Base-by-base conservation (phyloP, 2,113 vertebrate species). In the Trinectes maculatus region DNA sequence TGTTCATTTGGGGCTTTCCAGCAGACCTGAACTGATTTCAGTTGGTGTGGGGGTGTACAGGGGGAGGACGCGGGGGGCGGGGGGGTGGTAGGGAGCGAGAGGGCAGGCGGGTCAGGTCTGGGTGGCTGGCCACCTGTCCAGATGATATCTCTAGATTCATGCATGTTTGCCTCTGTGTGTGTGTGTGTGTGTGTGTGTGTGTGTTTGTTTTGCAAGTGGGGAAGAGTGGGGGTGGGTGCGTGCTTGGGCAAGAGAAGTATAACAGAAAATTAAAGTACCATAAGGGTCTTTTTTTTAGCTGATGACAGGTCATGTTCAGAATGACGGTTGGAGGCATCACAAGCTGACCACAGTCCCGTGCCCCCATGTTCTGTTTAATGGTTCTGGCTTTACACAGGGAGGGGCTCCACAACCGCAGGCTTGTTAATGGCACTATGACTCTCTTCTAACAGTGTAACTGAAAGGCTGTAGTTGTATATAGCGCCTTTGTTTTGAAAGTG, bases 81-180 rank as follows among this genome's bases (percentile, higher is more conserved):
- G 54, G 71, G 54, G 67, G n/a, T n/a, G n/a, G n/a, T n/a, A 76
- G 80, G 31, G 43, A 82, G 78, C 43, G 24, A 85, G 79, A 80
- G 83, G 87, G 80, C 84, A 87, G 56, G 67, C 69, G 83, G 87
- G 88, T 87, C 85, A 88, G 80, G 85, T 90, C 89, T 90, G 91
- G 83, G 85, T 89, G 88, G 87, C 89, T 83, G 89, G 89, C 92
- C 91, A 93, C 91, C 91, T 93, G 92, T 91, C 92, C 89, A 85
- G 85, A 89, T 88, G 89, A 90, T 91, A 85, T 91, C 82, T 86
- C 43, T 75, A 62, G 70, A 85, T 87, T 71, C 28, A 15, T 79
- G 73, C 76, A 57, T 66, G 51, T 71, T 51, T 68, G 13, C n/a
- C 37, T 34, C 59, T 58, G 34, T 28, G 37, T 4, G 77, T 71